phyloP scores from a whole-genome alignment of 2,797 vertebrate species.

The Catamblyrhynchus diadema region DNA sequence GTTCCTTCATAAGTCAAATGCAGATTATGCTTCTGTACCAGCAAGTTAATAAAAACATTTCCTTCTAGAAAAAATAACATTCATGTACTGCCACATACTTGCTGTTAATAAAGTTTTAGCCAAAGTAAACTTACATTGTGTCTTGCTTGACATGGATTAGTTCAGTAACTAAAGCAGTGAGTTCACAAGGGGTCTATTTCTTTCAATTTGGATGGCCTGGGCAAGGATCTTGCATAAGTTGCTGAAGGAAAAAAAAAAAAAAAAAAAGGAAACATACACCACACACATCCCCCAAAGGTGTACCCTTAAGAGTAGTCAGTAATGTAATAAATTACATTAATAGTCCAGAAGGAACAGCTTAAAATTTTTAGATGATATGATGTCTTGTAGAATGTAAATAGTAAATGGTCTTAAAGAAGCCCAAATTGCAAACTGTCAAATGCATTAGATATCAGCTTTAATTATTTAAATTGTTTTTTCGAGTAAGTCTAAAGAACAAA shows the following conservation, averaged over 20 bases:
- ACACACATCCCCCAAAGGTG: background rate
- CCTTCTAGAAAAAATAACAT: background rate
- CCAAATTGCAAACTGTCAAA: background rate
- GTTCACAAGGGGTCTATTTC: background rate
- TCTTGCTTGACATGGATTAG: background rate
- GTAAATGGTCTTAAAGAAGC: background rate
- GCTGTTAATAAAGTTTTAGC: background rate
- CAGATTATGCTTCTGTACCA: background rate
- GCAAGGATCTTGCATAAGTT: background rate
- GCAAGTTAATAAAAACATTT: background rate
- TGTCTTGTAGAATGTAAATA: background rate
- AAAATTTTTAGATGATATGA: fast-evolving
- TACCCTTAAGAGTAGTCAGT: background rate
- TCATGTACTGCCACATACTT: background rate
- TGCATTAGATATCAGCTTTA: background rate
- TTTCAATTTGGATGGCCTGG: background rate
- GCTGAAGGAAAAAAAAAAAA: background rate
- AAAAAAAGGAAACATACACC: background rate
- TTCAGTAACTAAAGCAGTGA: background rate
- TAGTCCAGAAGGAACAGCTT: background rate
- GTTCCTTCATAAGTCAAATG: background rate
- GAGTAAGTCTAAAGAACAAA: background rate
- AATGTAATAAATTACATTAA: background rate
- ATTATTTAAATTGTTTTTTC: background rate
- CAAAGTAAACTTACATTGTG: background rate